Evolutionary conservation across 2,888 invertebrate species (phyloP).

Genomic region (Portevinia maculata): DNA sequence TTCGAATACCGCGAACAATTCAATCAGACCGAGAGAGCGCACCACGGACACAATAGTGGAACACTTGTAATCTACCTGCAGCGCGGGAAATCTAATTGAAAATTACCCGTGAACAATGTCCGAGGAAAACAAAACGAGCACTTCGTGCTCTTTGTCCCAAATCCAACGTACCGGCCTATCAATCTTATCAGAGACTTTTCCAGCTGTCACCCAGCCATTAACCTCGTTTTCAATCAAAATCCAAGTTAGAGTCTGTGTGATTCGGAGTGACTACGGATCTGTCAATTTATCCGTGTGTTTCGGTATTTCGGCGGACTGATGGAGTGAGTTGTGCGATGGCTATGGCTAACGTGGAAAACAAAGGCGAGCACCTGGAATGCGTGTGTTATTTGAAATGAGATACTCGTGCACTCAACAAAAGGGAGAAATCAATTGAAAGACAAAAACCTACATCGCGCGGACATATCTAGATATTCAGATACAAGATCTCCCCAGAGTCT

Average conservation of each 20-base stretch:
- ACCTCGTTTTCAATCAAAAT: constrained; percentile 68
- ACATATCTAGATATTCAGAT: constrained; percentile 64
- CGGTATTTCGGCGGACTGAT: constrained; percentile 1
- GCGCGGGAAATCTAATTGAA: constrained; percentile 67
- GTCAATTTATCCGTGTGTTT: constrained; percentile 38
- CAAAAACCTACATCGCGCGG: constrained; percentile 71
- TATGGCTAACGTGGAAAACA: constrained; percentile 65
- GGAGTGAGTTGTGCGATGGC: constrained; percentile 27
- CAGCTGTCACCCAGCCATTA: constrained; percentile 73
- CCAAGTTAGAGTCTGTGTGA: constrained; percentile 35
- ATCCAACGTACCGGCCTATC: constrained; percentile 49
- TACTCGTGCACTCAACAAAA: constrained; percentile 47
- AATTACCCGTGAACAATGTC: constrained; percentile 70
- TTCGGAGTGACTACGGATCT: constrained; percentile 42
- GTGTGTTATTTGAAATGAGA: constrained; percentile 43
- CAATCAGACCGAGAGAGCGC: constrained; percentile 58
- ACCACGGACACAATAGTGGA: constrained; percentile 56
- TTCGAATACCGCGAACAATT: constrained; percentile 63
- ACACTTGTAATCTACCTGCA: constrained; percentile 73
- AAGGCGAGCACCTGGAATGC: constrained; percentile 67
- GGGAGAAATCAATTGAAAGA: constrained; percentile 73
- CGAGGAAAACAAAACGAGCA: constrained; percentile 38
- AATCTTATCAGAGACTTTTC: constrained; percentile 72
- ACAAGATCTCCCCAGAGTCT: constrained; percentile 47
- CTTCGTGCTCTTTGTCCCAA: constrained; percentile 28